These are phyloP conservation scores for Apamea monoglypha DNA, from an alignment of 2,888 invertebrate species.

Conservation along the genomic window DNA sequence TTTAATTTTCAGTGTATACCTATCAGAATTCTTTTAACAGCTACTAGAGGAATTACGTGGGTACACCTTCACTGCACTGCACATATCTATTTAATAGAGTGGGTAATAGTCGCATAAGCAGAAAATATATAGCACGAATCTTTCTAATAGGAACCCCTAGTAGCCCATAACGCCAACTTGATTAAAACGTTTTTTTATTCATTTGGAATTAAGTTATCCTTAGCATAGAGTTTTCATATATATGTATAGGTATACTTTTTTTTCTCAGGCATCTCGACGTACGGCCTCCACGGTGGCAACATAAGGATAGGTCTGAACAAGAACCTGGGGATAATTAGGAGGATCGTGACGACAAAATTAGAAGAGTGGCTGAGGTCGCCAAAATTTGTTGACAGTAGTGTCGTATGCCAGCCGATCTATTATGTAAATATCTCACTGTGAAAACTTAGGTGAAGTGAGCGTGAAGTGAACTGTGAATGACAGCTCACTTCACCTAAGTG, in stretches of 20 bases:
- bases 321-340: conserved; percentile 98
- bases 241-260: too few species aligned
- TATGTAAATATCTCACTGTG: too few species aligned
- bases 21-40: background rate
- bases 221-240: background rate
- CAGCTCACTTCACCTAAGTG: too few species aligned
- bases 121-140: background rate
- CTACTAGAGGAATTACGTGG: background rate
- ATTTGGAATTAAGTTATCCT: background rate
- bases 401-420: conserved; percentile 92
- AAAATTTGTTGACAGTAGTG: conserved; percentile 99
- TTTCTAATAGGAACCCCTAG: background rate
- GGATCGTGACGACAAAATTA: conserved; percentile 99
- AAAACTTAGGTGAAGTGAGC: too few species aligned
- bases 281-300: conserved; percentile 99
- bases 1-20: background rate
- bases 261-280: conserved; percentile 96
- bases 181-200: background rate
- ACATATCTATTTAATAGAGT: background rate
- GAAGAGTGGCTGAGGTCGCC: conserved; percentile 99
- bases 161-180: too few species aligned
- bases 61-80: background rate
- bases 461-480: too few species aligned
- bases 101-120: background rate
- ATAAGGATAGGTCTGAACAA: conserved; percentile 98